Conservation (phyloP, 64 coral and sea anemone species). For the Montipora cactus region DNA sequence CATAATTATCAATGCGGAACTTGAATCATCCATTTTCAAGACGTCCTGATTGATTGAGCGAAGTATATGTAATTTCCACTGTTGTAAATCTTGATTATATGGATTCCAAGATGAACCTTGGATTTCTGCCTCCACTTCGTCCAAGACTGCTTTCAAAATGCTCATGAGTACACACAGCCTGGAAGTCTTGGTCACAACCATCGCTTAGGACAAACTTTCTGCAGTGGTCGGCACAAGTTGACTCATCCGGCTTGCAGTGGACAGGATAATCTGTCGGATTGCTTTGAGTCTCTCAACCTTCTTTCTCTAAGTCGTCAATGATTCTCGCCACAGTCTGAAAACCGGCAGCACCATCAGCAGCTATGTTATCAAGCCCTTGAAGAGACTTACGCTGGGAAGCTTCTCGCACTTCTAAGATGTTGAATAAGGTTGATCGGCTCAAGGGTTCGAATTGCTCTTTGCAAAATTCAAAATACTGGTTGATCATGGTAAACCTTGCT, state of each 20-base stretch:
- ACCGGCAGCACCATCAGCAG: slow-evolving; percentile 46
- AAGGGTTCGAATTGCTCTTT: background rate
- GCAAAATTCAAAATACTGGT: background rate
- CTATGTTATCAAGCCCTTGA: slow-evolving; percentile 49
- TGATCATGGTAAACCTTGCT: background rate
- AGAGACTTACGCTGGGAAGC: background rate
- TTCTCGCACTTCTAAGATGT: background rate
- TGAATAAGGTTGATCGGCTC: background rate
- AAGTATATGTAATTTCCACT: slow-evolving; percentile 26
- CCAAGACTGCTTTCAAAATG: slow-evolving; percentile 15
- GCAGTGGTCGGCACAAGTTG: slow-evolving; percentile 44
- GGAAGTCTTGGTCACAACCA: background rate
- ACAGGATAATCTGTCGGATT: slow-evolving; percentile 24
- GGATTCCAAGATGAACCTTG: background rate
- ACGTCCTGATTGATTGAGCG: background rate
- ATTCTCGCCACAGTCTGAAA: slow-evolving; percentile 43
- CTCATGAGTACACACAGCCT: slow-evolving; percentile 24
- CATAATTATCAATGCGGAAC: slow-evolving; percentile 13
- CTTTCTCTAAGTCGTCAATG: slow-evolving; percentile 52
- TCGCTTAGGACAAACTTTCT: slow-evolving; percentile 49
- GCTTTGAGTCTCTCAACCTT: slow-evolving; percentile 34
- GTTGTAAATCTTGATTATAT: slow-evolving; percentile 20
- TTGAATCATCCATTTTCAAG: background rate
- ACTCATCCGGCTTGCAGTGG: slow-evolving; percentile 30
- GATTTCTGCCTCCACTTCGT: slow-evolving; percentile 28